Percentiles rank a stretch among this genome's conserved stretches.
phyloP scores from a whole-genome alignment of 2,797 vertebrate genomes.

The Pangasius macronema region DNA sequence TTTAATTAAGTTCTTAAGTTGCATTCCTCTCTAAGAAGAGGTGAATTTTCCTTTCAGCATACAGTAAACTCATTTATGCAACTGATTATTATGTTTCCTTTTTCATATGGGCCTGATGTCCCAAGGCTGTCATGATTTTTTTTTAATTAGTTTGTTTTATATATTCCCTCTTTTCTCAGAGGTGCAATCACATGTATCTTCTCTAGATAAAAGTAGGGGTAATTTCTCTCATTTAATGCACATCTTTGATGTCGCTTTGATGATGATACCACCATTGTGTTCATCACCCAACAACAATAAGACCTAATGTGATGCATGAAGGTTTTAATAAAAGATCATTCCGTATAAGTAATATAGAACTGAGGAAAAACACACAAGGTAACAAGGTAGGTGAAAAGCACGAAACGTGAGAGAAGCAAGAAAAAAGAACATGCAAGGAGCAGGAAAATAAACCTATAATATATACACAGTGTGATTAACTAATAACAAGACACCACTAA shows the following conservation, averaged over 20 bases:
- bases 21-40: neutral
- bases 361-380: neutral
- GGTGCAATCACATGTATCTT: neutral
- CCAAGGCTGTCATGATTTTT: neutral
- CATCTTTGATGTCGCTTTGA: neutral
- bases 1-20: neutral
- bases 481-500: neutral
- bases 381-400: neutral
- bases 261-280: neutral
- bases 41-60: neutral
- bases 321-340: neutral
- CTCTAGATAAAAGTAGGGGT: neutral
- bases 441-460: neutral
- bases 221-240: neutral
- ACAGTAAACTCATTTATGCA: neutral
- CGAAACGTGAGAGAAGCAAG: neutral
- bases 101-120: neutral
- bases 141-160: neutral
- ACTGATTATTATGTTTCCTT: neutral
- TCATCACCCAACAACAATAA: neutral
- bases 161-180: neutral
- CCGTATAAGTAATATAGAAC: neutral
- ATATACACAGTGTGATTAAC: neutral
- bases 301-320: neutral
- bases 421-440: no score